phyloP scores from a whole-genome alignment of 1,140 invertebrate genomes.

The Zophobas atratus region DNA sequence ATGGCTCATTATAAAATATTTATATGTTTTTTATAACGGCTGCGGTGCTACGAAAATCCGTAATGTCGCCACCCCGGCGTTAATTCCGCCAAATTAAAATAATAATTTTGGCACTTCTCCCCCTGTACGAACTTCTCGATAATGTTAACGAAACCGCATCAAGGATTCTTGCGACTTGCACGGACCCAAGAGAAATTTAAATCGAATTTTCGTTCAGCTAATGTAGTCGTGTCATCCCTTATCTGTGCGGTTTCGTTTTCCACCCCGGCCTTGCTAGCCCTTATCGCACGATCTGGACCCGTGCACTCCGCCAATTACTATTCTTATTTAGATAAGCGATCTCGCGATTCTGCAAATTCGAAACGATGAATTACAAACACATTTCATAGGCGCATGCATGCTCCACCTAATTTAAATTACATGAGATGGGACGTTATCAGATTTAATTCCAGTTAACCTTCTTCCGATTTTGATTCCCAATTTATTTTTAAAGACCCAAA shows the following conservation, averaged over 20 bases:
- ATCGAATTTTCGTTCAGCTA: conserved; percentile 49
- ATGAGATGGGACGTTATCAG: neutral
- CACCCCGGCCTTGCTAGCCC: conserved; percentile 33
- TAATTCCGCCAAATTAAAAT: conserved; percentile 38
- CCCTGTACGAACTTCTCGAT: neutral
- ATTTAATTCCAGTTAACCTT: neutral
- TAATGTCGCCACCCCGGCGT: conserved; percentile 12
- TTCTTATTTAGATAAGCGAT: conserved; percentile 54
- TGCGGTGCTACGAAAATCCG: conserved; percentile 12
- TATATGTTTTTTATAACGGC: conserved; percentile 54
- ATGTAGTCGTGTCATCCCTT: conserved; percentile 51
- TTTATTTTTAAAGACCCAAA: neutral
- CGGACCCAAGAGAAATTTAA: conserved; percentile 42
- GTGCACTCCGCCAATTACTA: conserved; percentile 50
- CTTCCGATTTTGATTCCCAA: neutral
- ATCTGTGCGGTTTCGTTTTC: conserved; percentile 45
- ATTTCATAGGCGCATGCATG: conserved; percentile 23
- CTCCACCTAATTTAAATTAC: conserved; percentile 5
- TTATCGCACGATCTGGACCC: conserved; percentile 46
- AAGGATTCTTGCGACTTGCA: conserved; percentile 29
- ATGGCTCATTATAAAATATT: conserved; percentile 57
- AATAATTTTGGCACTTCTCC: conserved; percentile 13
- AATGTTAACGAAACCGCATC: conserved; percentile 15
- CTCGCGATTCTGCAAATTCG: conserved; percentile 40
- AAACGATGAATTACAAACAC: conserved; percentile 44